Conservation (phyloP, 2,888 invertebrate genomes). For the Yponomeuta sedellus region DNA sequence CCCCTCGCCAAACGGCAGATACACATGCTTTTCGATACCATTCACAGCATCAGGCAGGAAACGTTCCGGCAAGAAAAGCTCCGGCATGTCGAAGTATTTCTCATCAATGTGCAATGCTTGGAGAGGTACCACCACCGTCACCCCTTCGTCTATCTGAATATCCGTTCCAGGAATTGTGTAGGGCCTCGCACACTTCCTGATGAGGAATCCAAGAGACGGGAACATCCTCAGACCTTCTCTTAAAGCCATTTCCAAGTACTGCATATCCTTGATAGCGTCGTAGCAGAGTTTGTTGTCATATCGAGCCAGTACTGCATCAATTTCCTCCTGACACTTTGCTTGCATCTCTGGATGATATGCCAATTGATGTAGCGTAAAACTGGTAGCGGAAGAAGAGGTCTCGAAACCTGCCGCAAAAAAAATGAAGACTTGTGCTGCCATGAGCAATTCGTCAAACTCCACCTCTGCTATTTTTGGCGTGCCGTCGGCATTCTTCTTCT, state of each 20-base stretch:
- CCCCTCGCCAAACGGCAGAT: slow-evolving; percentile 54
- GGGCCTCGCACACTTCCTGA: slow-evolving; percentile 35
- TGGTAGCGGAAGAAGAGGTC: slow-evolving; percentile 50
- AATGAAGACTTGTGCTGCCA: slow-evolving; percentile 33
- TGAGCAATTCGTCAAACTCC: slow-evolving; percentile 18
- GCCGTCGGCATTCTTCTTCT: slow-evolving; percentile 14
- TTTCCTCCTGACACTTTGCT: slow-evolving; percentile 38
- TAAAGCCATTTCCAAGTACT: slow-evolving; percentile 42
- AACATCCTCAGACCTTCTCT: slow-evolving; percentile 50
- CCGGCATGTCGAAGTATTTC: slow-evolving; percentile 41
- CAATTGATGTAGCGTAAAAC: slow-evolving; percentile 47
- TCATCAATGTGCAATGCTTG: slow-evolving; percentile 48
- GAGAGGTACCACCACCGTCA: slow-evolving; percentile 35
- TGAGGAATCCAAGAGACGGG: slow-evolving; percentile 47
- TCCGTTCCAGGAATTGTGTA: slow-evolving; percentile 43
- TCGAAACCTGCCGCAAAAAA: slow-evolving; percentile 55
- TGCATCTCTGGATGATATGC: slow-evolving; percentile 44
- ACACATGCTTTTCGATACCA: slow-evolving; percentile 37
- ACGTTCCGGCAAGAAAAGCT: slow-evolving; percentile 46
- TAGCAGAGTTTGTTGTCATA: slow-evolving; percentile 39
- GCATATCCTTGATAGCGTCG: slow-evolving; percentile 48
- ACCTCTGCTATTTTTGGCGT: slow-evolving; percentile 11
- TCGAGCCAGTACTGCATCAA: slow-evolving; percentile 36
- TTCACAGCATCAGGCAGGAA: slow-evolving; percentile 37
- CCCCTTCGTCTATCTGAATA: slow-evolving; percentile 41